A percentile compares a stretch with the other conserved stretches of the same genome.
Evolutionary conservation across 2,113 vertebrate species (phyloP).

Genomic region (Aviceda subcristata): DNA sequence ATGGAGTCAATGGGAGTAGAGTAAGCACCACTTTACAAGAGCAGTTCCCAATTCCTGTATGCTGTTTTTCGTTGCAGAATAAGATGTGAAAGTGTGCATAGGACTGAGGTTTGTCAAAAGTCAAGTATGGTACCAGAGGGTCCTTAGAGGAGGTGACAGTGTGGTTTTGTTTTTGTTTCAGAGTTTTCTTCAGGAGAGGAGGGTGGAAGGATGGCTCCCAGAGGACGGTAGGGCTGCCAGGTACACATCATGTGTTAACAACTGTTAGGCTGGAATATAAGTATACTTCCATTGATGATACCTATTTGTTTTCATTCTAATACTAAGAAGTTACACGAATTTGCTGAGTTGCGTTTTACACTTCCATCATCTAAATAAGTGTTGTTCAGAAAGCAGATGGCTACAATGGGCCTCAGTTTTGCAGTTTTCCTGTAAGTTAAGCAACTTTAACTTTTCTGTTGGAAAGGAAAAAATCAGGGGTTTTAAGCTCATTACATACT

Average conservation of each 20-base stretch:
- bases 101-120: neutral
- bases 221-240: neutral
- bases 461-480: rapidly evolving
- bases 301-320: neutral
- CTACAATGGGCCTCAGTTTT: neutral
- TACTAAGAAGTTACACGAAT: neutral
- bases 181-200: neutral
- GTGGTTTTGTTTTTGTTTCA: neutral
- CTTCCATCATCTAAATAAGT: neutral
- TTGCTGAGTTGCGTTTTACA: neutral
- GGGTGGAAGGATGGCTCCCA: neutral
- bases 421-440: neutral
- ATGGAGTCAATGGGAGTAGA: neutral
- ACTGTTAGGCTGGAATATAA: neutral
- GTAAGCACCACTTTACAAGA: neutral
- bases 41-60: neutral
- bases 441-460: neutral
- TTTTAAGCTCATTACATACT: neutral
- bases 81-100: neutral
- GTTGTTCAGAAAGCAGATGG: neutral
- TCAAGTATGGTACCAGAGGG: neutral
- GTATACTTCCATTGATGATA: neutral
- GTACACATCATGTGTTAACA: neutral
- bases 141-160: neutral
- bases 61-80: neutral